phyloP scores from a whole-genome alignment of 2,113 vertebrate genomes.

The Neodon shergylaensis region DNA sequence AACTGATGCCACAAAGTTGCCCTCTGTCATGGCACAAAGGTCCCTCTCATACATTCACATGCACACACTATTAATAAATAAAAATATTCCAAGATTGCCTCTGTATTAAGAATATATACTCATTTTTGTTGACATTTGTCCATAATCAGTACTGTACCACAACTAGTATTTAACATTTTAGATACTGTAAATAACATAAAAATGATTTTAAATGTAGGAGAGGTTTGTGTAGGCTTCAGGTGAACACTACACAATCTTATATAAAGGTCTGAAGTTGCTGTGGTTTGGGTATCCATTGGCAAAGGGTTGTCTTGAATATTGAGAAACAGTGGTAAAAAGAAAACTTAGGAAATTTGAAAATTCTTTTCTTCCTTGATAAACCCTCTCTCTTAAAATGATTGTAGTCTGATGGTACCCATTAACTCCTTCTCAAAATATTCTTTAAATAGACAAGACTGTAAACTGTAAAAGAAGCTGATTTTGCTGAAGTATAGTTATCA shows the following conservation, averaged over 20 bases:
- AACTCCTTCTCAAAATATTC: neutral
- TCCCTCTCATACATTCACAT: neutral
- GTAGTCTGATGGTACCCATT: neutral
- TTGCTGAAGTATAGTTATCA: conserved; percentile 19
- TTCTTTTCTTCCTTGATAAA: conserved; percentile 37
- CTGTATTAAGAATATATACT: neutral
- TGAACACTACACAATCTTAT: neutral
- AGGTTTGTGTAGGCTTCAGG: neutral
- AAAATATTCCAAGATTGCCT: neutral
- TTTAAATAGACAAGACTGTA: conserved; percentile 2
- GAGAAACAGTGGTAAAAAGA: neutral
- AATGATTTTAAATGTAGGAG: neutral
- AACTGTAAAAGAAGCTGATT: neutral
- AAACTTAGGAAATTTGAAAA: conserved; percentile 1
- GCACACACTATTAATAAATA: neutral
- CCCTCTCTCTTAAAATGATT: conserved; percentile 6
- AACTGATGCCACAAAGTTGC: neutral
- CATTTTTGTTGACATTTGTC: neutral
- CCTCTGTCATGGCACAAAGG: neutral
- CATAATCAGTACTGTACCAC: neutral
- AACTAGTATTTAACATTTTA: neutral
- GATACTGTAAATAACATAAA: neutral
- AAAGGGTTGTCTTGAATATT: neutral
- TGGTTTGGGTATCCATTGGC: neutral
- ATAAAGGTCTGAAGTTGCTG: neutral